Evolutionary conservation across 2,888 invertebrate genomes (phyloP).

Genomic region (Agrilus mali): DNA sequence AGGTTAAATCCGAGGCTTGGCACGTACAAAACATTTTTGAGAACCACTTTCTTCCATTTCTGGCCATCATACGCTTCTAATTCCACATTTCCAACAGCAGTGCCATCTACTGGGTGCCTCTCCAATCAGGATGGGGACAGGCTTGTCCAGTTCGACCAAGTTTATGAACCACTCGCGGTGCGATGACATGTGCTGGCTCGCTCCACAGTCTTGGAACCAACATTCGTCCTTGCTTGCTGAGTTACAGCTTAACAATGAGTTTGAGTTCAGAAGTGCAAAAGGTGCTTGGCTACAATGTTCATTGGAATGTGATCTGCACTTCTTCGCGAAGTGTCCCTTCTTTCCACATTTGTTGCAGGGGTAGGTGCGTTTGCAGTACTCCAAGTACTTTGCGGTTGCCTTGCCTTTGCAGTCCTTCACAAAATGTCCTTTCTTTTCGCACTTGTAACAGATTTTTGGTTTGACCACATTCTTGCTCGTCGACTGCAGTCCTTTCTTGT

Average conservation of each 20-base stretch:
- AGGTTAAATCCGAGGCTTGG: not conserved
- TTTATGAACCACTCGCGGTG: slow-evolving; percentile 16
- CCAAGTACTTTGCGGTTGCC: no score
- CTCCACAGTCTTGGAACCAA: slow-evolving; percentile 20
- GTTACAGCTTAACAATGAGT: no score
- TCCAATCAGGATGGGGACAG: slow-evolving; percentile 8
- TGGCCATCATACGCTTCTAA: slow-evolving; percentile 17
- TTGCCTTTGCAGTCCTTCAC: no score
- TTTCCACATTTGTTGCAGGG: no score
- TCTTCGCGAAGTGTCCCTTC: no score
- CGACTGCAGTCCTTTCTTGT: slow-evolving; percentile 5
- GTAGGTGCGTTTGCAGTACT: no score
- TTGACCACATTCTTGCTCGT: no score
- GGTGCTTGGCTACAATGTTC: no score
- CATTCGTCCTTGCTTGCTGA: slow-evolving; percentile 1
- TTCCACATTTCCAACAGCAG: slow-evolving; percentile 16
- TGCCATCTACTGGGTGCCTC: slow-evolving; percentile 17
- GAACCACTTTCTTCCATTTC: slow-evolving; percentile 11
- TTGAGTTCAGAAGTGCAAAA: no score
- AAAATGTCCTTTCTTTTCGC: not conserved
- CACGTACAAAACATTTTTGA: slow-evolving; percentile 9
- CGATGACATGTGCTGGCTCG: slow-evolving; percentile 19
- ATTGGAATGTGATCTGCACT: no score
- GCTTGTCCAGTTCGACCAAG: slow-evolving; percentile 7
- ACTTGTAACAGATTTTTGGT: not conserved